Evolutionary conservation across 2,797 vertebrate genomes (phyloP).

Genomic region (Falco columbarius): DNA sequence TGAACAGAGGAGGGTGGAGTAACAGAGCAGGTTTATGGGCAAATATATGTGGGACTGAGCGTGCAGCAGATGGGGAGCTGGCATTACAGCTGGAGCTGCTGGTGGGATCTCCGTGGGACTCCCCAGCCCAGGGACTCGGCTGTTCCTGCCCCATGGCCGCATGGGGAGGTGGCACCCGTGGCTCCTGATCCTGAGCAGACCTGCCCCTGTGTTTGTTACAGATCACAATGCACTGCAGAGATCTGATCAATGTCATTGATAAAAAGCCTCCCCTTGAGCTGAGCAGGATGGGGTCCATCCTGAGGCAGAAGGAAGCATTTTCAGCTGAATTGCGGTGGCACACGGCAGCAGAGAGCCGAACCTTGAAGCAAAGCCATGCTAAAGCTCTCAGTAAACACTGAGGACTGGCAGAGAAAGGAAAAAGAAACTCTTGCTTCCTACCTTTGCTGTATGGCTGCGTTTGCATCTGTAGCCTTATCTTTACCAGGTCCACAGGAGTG

Average conservation of each 20-base stretch:
- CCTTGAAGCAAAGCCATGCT: neutral
- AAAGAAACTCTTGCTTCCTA: conserved; percentile 57
- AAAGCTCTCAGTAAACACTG: fast-evolving
- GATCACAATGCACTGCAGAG: neutral
- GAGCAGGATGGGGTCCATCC: neutral
- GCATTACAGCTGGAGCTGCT: neutral
- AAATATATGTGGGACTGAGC: neutral
- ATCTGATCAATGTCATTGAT: too few species aligned
- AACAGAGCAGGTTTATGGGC: neutral
- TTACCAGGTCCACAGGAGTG: conserved; percentile 91
- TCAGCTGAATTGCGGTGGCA: neutral
- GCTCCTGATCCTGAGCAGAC: neutral
- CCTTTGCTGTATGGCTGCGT: conserved; percentile 81
- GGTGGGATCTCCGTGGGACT: neutral
- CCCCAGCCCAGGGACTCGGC: neutral
- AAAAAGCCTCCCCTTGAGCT: neutral
- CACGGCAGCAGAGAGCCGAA: neutral
- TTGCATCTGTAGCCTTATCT: conserved; percentile 97
- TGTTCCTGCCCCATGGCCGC: fast-evolving
- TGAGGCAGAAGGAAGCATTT: neutral
- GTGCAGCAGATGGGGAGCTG: neutral
- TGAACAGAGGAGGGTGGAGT: neutral
- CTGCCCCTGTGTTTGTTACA: neutral
- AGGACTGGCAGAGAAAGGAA: neutral
- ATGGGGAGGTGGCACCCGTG: fast-evolving